Evolutionary conservation across 2,888 invertebrate species (phyloP).

Genomic region (Tetranychus truncatus): DNA sequence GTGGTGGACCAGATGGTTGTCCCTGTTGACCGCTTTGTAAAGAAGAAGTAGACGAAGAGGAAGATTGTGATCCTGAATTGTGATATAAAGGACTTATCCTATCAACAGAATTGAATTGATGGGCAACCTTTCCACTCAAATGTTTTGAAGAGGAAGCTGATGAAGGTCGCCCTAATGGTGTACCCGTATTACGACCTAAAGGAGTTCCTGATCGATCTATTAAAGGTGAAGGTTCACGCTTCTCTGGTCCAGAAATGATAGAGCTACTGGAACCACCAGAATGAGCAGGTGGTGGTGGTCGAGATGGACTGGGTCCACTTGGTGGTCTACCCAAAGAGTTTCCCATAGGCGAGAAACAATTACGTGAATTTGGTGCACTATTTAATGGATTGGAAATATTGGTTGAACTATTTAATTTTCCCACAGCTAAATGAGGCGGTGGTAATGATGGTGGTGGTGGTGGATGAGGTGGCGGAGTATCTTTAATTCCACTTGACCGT

Average conservation of each 20-base stretch:
- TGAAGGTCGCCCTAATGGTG: constrained; percentile 16
- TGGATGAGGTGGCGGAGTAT: background rate
- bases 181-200: constrained; percentile 20
- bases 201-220: constrained; percentile 25
- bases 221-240: constrained; percentile 17
- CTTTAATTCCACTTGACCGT: background rate
- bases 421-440: background rate
- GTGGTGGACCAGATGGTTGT: background rate
- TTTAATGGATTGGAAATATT: background rate
- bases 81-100: constrained; percentile 24
- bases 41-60: background rate
- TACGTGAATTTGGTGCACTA: background rate
- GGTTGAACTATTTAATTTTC: background rate
- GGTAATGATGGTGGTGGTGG: background rate
- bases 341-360: background rate
- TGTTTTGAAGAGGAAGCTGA: constrained; percentile 22
- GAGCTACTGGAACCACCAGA: background rate
- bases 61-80: background rate
- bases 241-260: constrained; percentile 3
- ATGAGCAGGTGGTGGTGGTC: constrained; percentile 31
- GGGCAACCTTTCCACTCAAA: constrained; percentile 8
- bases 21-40: background rate
- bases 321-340: background rate
- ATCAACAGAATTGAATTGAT: constrained; percentile 17
- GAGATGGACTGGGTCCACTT: constrained; percentile 30